Evolutionary conservation across 2,888 invertebrate genomes (phyloP).

Genomic region (Leptinotarsa juncta): DNA sequence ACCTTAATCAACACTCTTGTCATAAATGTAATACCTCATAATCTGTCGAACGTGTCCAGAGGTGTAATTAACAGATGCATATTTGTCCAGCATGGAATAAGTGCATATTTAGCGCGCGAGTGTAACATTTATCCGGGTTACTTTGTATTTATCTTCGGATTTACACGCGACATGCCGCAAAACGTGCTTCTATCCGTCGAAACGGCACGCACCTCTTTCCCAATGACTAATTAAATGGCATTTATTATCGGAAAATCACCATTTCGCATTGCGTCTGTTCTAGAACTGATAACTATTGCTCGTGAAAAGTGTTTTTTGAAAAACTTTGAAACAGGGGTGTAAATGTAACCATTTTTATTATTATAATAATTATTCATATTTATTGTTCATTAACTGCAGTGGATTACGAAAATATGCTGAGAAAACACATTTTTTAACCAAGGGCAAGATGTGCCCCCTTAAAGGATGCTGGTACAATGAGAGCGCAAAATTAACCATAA

Average conservation of each 20-base stretch:
- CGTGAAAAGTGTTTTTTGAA: background rate
- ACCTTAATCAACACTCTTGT: conserved; percentile 6
- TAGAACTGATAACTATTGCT: background rate
- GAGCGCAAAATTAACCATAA: no score
- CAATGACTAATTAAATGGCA: conserved; percentile 31
- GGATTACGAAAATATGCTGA: no score
- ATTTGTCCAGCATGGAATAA: conserved; percentile 27
- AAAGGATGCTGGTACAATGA: no score
- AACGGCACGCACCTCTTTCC: conserved; percentile 29
- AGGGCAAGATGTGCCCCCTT: no score
- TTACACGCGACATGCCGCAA: conserved; percentile 23
- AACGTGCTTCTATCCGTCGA: conserved; percentile 20
- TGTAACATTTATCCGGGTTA: conserved; percentile 33
- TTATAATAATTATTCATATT: no score
- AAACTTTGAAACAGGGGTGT: no score
- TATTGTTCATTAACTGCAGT: no score
- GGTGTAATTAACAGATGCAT: conserved; percentile 30
- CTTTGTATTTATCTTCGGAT: conserved; percentile 35
- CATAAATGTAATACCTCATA: conserved; percentile 20
- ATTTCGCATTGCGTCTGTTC: conserved; percentile 13
- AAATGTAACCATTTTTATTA: no score
- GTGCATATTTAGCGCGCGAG: conserved; percentile 34
- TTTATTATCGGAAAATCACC: conserved; percentile 22
- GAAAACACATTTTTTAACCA: no score
- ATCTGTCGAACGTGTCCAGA: conserved; percentile 32